phyloP scores from a whole-genome alignment of 2,797 vertebrate species.

The Leuciscus waleckii region DNA sequence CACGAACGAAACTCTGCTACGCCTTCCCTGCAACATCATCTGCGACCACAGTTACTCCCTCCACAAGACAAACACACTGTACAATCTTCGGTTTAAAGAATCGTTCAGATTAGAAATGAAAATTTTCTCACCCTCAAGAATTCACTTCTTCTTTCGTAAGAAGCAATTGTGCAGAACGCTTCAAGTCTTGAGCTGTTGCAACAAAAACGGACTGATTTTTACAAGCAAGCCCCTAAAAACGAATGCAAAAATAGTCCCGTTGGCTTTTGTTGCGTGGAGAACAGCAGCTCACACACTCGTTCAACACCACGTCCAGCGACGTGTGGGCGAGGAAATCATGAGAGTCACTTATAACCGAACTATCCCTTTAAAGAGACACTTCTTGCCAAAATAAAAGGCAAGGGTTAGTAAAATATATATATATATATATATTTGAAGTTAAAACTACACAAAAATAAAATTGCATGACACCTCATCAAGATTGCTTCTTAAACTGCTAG shows the following conservation, averaged over 20 bases:
- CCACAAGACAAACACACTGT: neutral
- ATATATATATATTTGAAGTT: conserved; percentile 13
- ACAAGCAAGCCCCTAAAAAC: neutral
- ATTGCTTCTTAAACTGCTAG: conserved; percentile 3
- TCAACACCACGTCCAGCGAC: neutral
- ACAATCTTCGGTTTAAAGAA: conserved; percentile 15
- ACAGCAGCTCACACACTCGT: neutral
- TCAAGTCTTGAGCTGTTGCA: neutral
- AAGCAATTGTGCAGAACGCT: neutral
- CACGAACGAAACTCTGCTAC: conserved; percentile 58
- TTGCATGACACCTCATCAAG: conserved; percentile 6
- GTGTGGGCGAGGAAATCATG: neutral
- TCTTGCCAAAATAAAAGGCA: conserved; percentile 4
- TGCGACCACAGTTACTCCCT: neutral
- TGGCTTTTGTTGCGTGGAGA: neutral
- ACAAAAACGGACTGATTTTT: neutral
- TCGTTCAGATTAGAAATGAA: neutral
- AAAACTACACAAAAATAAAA: conserved; percentile 20
- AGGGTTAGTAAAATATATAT: conserved; percentile 25
- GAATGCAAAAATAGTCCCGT: neutral
- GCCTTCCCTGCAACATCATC: neutral
- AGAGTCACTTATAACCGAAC: neutral
- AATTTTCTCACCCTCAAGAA: neutral
- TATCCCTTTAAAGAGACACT: conserved; percentile 18
- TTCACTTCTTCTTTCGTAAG: neutral